phyloP scores from a whole-genome alignment of 1,140 invertebrate species.

The Drepana arcuata region DNA sequence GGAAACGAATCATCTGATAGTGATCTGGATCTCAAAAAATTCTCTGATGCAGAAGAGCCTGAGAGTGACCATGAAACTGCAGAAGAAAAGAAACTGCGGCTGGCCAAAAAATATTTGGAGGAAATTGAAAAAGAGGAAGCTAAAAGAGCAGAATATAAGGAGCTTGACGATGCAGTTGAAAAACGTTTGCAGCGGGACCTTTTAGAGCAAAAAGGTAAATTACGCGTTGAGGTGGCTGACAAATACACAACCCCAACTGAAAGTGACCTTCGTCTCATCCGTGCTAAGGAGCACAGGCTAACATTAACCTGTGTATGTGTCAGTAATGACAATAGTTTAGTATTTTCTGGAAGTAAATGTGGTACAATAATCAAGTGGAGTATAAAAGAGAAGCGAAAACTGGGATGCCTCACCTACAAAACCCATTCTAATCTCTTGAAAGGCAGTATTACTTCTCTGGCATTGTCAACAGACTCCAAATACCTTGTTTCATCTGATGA shows the following conservation, averaged over 20 bases:
- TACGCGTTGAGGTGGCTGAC: constrained; percentile 82
- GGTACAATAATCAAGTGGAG: constrained; percentile 89
- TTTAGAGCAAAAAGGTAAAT: constrained; percentile 86
- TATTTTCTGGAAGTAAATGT: constrained; percentile 92
- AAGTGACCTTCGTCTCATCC: constrained; percentile 70
- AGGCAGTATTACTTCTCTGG: constrained; percentile 78
- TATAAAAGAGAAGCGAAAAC: constrained; percentile 71
- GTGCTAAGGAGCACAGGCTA: constrained; percentile 82
- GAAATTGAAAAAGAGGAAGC: constrained; percentile 89
- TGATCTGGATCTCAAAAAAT: constrained; percentile 65
- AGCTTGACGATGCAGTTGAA: constrained; percentile 79
- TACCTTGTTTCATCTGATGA: constrained; percentile 88
- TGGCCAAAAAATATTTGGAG: constrained; percentile 91
- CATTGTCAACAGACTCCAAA: constrained; percentile 88
- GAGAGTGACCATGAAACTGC: constrained; percentile 86
- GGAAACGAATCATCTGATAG: constrained; percentile 67
- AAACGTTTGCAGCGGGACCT: constrained; percentile 86
- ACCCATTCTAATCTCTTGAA: constrained; percentile 69
- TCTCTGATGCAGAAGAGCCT: constrained; percentile 72
- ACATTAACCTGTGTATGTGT: constrained; percentile 88
- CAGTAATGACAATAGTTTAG: constrained; percentile 80
- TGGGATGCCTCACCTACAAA: constrained; percentile 71
- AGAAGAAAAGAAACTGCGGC: constrained; percentile 89
- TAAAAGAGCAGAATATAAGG: constrained; percentile 77
- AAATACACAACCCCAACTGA: constrained; percentile 71